A percentile compares a stretch with the other conserved stretches of the same genome.
phyloP scores from a whole-genome alignment of 1,140 invertebrate genomes.

The Paramacrobiotus metropolitanus region DNA sequence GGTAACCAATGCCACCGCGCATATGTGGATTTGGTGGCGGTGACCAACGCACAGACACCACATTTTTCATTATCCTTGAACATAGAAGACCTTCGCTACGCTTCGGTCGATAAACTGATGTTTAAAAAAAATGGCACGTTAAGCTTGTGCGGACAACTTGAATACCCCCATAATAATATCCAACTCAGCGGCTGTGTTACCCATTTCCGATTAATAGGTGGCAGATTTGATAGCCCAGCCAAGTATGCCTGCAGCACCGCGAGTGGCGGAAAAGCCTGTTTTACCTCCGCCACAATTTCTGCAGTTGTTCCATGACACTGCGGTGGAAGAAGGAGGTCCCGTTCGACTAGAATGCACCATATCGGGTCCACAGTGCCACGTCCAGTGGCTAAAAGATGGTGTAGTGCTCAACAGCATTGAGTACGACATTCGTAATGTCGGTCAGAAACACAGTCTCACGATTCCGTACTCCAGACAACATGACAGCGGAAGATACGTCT shows the following conservation, averaged over 20 bases:
- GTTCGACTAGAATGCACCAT: background rate
- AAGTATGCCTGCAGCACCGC: conserved; percentile 16
- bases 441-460: conserved; percentile 14
- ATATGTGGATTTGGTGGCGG: too few species aligned
- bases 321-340: conserved; percentile 13
- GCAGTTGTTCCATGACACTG: conserved; percentile 34
- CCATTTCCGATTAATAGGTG: conserved; percentile 24
- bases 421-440: conserved; percentile 12
- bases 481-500: conserved; percentile 18
- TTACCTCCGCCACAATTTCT: conserved; percentile 34
- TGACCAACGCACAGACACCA: too few species aligned
- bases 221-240: conserved; percentile 10
- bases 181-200: too few species aligned
- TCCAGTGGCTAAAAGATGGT: conserved; percentile 20
- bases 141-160: too few species aligned
- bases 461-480: conserved; percentile 7
- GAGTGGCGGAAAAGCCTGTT: conserved; percentile 32
- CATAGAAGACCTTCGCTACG: too few species aligned
- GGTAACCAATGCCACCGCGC: too few species aligned
- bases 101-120: too few species aligned
- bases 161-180: too few species aligned
- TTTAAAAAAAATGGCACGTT: too few species aligned
- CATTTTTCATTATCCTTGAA: too few species aligned
- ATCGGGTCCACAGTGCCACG: conserved; percentile 9
- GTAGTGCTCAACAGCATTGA: conserved; percentile 10